These are phyloP conservation scores for Prosopocoilus inquinatus DNA, from an alignment of 2,888 invertebrate species.

Conservation along the genomic window DNA sequence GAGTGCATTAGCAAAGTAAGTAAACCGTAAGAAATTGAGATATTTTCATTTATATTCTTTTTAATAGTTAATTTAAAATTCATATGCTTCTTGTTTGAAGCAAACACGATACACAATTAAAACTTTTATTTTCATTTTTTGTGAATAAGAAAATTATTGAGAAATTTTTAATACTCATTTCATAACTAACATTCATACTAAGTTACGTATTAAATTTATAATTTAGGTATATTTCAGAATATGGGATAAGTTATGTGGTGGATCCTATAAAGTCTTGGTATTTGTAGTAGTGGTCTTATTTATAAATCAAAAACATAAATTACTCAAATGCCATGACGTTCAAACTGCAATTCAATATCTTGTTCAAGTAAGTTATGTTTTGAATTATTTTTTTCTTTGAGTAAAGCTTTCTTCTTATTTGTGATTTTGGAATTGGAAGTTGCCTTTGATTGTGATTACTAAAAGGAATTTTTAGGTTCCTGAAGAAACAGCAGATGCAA, in stretches of 20 bases:
- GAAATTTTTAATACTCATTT: no score
- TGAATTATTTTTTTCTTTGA: neutral
- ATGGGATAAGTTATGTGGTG: slow-evolving; percentile 87
- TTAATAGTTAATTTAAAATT: no score
- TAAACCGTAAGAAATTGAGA: slow-evolving; percentile 6
- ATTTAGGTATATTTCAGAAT: slow-evolving; percentile 62
- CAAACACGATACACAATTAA: no score
- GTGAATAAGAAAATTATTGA: no score
- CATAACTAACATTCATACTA: no score
- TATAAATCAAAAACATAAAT: slow-evolving; percentile 65
- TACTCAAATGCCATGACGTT: slow-evolving; percentile 61
- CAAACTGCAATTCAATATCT: slow-evolving; percentile 65
- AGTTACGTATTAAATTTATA: neutral
- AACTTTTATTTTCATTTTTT: no score
- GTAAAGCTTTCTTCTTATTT: neutral
- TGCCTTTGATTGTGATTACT: no score
- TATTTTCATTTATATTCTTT: neutral
- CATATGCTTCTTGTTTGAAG: no score
- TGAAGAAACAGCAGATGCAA: slow-evolving; percentile 77
- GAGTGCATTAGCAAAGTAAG: slow-evolving; percentile 73
- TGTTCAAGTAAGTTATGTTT: slow-evolving; percentile 57
- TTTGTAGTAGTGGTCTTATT: slow-evolving; percentile 75
- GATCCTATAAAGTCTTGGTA: slow-evolving; percentile 77
- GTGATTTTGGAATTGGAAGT: neutral
- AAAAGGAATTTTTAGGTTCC: slow-evolving; percentile 69